Conservation (phyloP, 1,140 invertebrate species). For the Nasonia longicornis region DNA sequence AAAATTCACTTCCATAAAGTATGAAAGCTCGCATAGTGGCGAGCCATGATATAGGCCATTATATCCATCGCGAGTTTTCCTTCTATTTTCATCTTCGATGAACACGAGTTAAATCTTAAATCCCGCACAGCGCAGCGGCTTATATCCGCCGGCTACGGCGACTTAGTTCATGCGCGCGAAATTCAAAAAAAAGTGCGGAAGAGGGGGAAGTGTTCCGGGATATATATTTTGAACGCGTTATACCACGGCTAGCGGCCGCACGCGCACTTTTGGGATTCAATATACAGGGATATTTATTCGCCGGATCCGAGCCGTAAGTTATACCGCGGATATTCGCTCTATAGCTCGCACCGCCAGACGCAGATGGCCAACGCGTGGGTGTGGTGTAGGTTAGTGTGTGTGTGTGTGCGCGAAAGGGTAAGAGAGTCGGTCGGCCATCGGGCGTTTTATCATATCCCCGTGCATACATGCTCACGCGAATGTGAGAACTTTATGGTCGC, state of each 20-base stretch:
- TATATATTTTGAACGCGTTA: constrained; percentile 32
- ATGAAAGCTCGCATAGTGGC: background rate
- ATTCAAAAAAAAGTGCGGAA: background rate
- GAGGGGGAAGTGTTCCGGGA: background rate
- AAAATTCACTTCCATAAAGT: background rate
- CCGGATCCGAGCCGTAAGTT: constrained; percentile 25
- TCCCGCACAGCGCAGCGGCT: constrained; percentile 12
- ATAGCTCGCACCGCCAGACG: background rate
- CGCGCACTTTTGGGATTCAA: constrained; percentile 36
- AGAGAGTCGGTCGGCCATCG: background rate
- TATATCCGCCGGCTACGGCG: constrained; percentile 18
- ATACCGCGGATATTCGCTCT: constrained; percentile 30
- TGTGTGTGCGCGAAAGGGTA: background rate
- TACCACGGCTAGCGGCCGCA: constrained; percentile 1
- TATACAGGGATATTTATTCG: constrained; percentile 44
- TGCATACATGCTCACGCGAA: background rate
- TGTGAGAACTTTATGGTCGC: constrained; percentile 6
- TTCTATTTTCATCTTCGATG: constrained; percentile 27
- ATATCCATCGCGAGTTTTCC: constrained; percentile 9
- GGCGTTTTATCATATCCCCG: constrained; percentile 4
- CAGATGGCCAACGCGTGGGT: constrained; percentile 30
- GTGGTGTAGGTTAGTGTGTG: background rate
- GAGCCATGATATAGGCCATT: background rate
- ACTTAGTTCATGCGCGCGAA: background rate
- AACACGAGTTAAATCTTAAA: constrained; percentile 31